phyloP scores from a whole-genome alignment of 2,797 vertebrate species.

The Sebastes wilsoni region DNA sequence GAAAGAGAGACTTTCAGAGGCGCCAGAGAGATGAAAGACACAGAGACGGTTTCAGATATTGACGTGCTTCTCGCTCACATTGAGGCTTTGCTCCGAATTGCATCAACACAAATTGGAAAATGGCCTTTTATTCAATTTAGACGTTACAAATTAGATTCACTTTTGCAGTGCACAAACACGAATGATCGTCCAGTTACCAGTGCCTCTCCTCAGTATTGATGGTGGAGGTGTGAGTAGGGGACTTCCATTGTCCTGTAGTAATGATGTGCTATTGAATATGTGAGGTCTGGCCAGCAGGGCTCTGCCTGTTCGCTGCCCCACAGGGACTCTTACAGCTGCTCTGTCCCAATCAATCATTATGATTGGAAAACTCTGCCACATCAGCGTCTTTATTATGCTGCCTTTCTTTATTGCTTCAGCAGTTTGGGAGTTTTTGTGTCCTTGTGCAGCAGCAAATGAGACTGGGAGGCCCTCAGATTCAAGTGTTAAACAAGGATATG shows the following conservation, averaged over 20 bases:
- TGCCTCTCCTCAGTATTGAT: not conserved
- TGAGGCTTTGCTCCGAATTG: not conserved
- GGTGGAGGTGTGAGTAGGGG: not conserved
- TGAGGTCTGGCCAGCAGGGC: not conserved
- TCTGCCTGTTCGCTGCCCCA: slow-evolving; percentile 2
- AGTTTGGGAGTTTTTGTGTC: not conserved
- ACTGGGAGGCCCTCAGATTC: not conserved
- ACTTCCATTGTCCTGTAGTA: slow-evolving; percentile 2
- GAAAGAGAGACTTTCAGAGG: not conserved
- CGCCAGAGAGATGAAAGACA: not conserved
- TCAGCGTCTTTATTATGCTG: not conserved
- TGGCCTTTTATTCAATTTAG: slow-evolving; percentile 15
- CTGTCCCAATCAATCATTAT: slow-evolving; percentile 37
- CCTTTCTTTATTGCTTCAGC: not conserved
- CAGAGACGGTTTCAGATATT: not conserved
- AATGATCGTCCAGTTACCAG: not conserved
- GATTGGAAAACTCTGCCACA: slow-evolving; percentile 18
- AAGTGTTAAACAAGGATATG: not conserved
- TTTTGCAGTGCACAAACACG: not conserved
- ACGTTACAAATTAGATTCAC: not conserved
- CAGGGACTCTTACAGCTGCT: slow-evolving; percentile 20
- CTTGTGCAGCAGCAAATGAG: not conserved
- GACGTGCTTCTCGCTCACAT: not conserved
- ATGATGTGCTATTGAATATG: slow-evolving; percentile 44
- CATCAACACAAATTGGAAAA: slow-evolving; percentile 21